Conservation (phyloP, 2,888 invertebrate genomes). For the Linnaemya tessellans region DNA sequence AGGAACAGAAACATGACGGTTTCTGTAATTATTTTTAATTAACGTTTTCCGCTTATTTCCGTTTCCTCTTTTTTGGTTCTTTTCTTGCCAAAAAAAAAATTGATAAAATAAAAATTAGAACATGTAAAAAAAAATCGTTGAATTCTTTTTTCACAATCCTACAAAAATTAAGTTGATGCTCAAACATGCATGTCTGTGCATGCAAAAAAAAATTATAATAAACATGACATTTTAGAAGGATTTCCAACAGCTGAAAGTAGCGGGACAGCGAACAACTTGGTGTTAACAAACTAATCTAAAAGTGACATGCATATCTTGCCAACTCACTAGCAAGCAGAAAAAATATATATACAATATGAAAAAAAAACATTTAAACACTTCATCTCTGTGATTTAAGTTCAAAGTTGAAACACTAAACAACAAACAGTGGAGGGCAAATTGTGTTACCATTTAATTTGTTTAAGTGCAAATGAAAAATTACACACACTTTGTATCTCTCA, state of each 20-base stretch:
- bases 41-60: constrained; percentile 35
- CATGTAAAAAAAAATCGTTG: constrained; percentile 28
- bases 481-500: too few species aligned
- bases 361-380: constrained; percentile 5
- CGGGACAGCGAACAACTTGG: neutral
- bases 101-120: too few species aligned
- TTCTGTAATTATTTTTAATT: constrained; percentile 67
- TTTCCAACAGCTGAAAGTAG: neutral
- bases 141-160: constrained; percentile 21
- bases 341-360: neutral
- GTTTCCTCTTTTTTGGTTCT: neutral
- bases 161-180: constrained; percentile 21
- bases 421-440: neutral
- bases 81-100: constrained; percentile 11
- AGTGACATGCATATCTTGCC: constrained; percentile 12
- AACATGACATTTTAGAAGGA: constrained; percentile 15
- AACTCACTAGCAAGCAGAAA: constrained; percentile 9
- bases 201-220: constrained; percentile 12
- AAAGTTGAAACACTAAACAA: neutral
- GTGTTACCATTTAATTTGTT: neutral
- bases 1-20: constrained; percentile 42
- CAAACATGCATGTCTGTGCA: constrained; percentile 33
- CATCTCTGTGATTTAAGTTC: constrained; percentile 16
- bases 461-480: too few species aligned
- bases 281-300: constrained; percentile 58